These are phyloP conservation scores for Enoplosus armatus DNA, from an alignment of 2,797 vertebrate species.

Conservation along the genomic window DNA sequence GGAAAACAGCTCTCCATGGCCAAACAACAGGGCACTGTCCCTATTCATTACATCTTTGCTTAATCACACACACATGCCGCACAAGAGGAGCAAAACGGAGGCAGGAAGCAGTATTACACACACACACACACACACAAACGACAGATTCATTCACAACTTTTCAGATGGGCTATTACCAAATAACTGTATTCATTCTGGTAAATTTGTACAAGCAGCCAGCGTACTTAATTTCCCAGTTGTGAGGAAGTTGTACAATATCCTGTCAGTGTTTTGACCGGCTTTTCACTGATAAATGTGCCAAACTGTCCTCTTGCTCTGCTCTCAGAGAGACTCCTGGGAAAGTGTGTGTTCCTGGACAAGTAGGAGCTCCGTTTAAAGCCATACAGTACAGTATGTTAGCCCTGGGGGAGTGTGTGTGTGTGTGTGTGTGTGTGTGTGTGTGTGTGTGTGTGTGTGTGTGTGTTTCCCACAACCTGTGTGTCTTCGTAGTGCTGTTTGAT, in stretches of 20 bases:
- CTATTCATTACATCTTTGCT: conserved; percentile 57
- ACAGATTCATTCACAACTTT: conserved; percentile 21
- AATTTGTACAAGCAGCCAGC: background rate
- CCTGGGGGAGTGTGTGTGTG: conserved; percentile 2
- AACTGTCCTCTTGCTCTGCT: conserved; percentile 9
- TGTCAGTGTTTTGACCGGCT: conserved; percentile 4
- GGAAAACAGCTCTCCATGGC: conserved; percentile 47
- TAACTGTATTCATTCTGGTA: background rate
- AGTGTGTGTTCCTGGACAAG: conserved; percentile 9
- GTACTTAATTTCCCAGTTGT: background rate
- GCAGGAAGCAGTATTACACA: background rate
- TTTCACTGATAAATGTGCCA: background rate
- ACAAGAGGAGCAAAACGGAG: conserved; percentile 37
- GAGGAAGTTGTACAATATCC: background rate
- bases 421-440: conserved; percentile 2
- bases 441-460: conserved; percentile 2
- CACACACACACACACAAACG: background rate
- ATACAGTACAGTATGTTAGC: background rate
- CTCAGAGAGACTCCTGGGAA: conserved; percentile 11
- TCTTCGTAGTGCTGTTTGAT: conserved; percentile 38
- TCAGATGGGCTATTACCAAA: background rate
- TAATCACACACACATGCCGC: conserved; percentile 50
- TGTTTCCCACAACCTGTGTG: conserved; percentile 27
- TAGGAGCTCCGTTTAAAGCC: conserved; percentile 31
- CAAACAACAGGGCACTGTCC: conserved; percentile 60